phyloP scores from a whole-genome alignment of 2,797 vertebrate species.

The Cuculus canorus region DNA sequence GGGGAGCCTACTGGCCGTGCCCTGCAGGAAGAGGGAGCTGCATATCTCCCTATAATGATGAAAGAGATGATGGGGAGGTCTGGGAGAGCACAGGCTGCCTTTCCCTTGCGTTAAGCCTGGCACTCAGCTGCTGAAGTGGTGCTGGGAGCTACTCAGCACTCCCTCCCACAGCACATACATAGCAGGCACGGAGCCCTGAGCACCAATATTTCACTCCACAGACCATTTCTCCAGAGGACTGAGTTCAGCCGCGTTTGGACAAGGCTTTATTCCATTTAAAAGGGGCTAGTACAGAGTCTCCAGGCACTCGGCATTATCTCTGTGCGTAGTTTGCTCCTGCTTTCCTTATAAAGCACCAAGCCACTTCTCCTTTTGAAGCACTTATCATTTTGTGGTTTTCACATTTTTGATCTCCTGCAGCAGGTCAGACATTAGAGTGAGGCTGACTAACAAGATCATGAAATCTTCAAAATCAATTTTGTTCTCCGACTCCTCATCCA shows the following conservation, averaged over 20 bases:
- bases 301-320: neutral
- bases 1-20: neutral
- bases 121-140: neutral
- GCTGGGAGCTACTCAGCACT: neutral
- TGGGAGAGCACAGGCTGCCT: neutral
- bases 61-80: neutral
- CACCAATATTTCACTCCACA: fast-evolving
- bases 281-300: neutral
- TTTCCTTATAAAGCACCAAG: neutral
- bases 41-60: fast-evolving
- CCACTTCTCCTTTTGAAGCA: neutral
- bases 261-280: constrained; percentile 39
- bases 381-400: constrained; percentile 55
- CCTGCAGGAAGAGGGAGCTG: neutral
- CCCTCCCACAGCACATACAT: fast-evolving
- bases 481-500: constrained; percentile 71
- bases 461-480: constrained; percentile 81
- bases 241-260: neutral
- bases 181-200: neutral
- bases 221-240: neutral
- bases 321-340: neutral
- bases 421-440: constrained; percentile 77
- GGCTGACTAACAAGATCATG: constrained; percentile 76
- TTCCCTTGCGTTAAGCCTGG: neutral
- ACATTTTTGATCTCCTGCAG: constrained; percentile 72